phyloP scores from a whole-genome alignment of 2,888 invertebrate genomes.

The Athalia circularis region DNA sequence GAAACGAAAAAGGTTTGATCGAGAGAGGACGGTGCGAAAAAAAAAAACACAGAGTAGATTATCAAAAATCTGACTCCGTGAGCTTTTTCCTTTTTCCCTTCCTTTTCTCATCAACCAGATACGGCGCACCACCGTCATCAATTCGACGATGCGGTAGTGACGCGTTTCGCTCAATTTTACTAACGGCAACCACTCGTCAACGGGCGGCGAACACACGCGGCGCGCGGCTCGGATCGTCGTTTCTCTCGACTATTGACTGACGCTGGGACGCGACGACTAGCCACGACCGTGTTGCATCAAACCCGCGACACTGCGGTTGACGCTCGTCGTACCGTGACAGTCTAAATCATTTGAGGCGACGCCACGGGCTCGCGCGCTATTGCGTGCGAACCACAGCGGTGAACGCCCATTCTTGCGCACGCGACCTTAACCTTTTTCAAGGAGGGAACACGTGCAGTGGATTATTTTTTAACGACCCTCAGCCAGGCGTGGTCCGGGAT shows the following conservation, averaged over 20 bases:
- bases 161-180: neutral
- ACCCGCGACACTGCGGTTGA: neutral
- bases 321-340: slow-evolving; percentile 16
- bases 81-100: too few species aligned
- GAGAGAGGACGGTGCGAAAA: neutral
- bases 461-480: slow-evolving; percentile 69
- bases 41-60: neutral
- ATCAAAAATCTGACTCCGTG: too few species aligned
- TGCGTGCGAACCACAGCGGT: slow-evolving; percentile 36
- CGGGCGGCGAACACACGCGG: slow-evolving; percentile 77
- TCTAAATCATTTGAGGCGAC: slow-evolving; percentile 60
- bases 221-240: slow-evolving; percentile 71
- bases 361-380: slow-evolving; percentile 60
- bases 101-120: too few species aligned
- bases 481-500: slow-evolving; percentile 75
- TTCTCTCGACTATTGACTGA: slow-evolving; percentile 75
- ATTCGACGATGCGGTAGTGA: neutral
- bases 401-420: slow-evolving; percentile 55
- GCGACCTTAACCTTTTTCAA: slow-evolving; percentile 13
- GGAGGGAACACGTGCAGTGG: slow-evolving; percentile 32
- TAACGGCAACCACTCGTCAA: neutral
- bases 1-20: neutral
- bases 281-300: neutral
- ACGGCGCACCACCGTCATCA: too few species aligned
- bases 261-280: slow-evolving; percentile 72